phyloP scores from a whole-genome alignment of 2,113 vertebrate species.

The Pogona vitticeps region DNA sequence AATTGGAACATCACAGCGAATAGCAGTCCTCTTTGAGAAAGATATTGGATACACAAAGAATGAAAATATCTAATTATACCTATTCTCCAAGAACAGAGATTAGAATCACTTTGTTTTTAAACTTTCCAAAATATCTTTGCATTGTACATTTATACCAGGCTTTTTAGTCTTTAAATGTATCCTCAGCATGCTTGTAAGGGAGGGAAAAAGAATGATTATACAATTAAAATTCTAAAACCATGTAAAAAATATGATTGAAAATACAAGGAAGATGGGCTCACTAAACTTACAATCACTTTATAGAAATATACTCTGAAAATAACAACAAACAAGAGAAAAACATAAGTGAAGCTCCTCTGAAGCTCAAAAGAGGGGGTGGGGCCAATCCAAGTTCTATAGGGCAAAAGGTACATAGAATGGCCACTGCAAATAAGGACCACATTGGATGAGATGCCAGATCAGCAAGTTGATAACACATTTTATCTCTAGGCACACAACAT shows the following conservation, averaged over 20 bases:
- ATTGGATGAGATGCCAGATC: too few relatives aligned
- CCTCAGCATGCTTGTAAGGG: background rate
- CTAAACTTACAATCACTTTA: background rate
- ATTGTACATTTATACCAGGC: background rate
- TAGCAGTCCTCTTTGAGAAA: slow-evolving; percentile 19
- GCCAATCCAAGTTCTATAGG: background rate
- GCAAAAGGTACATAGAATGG: background rate
- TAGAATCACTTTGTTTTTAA: background rate
- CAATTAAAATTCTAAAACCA: background rate
- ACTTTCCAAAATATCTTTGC: background rate
- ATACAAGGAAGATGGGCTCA: background rate
- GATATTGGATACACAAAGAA: background rate
- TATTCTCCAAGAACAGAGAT: background rate
- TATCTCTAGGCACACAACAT: too few relatives aligned
- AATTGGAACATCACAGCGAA: background rate
- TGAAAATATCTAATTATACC: background rate
- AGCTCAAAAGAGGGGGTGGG: background rate
- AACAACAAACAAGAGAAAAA: background rate
- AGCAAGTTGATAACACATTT: too few relatives aligned
- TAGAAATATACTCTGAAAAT: background rate
- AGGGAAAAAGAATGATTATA: background rate
- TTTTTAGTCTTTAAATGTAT: background rate
- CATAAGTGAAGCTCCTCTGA: background rate
- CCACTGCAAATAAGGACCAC: background rate
- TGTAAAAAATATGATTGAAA: background rate